These are phyloP conservation scores for Deilephila porcellus DNA, from an alignment of 2,888 invertebrate species.

Conservation along the genomic window DNA sequence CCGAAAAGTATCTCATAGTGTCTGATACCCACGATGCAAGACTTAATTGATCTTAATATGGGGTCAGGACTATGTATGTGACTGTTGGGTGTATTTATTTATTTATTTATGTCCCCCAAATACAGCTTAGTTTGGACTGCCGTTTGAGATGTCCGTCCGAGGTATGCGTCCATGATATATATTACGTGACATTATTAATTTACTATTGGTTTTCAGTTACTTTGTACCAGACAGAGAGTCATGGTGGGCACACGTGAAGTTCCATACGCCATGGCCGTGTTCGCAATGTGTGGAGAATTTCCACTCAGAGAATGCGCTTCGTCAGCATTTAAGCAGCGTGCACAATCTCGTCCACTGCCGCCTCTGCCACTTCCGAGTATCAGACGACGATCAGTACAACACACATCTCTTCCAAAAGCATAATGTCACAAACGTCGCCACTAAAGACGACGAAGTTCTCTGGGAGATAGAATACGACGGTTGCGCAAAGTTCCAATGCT, in stretches of 20 bases:
- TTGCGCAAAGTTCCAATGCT: conserved; percentile 63
- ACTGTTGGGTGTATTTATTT: too few species aligned
- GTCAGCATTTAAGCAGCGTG: conserved; percentile 62
- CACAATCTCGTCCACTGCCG: conserved; percentile 77
- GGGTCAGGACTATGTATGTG: too few species aligned
- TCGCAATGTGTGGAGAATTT: conserved; percentile 75
- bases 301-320: conserved; percentile 58
- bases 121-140: too few species aligned
- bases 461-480: conserved; percentile 71
- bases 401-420: conserved; percentile 75
- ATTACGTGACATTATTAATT: neutral
- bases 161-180: too few species aligned
- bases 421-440: conserved; percentile 62
- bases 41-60: too few species aligned
- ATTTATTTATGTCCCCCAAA: too few species aligned
- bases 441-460: conserved; percentile 60
- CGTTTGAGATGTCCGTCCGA: too few species aligned
- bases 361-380: conserved; percentile 72
- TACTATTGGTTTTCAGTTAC: conserved; percentile 64
- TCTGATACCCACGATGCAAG: too few species aligned
- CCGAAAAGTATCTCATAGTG: too few species aligned
- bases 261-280: conserved; percentile 77
- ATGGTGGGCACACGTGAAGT: conserved; percentile 69
- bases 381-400: conserved; percentile 69
- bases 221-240: conserved; percentile 72